Evolutionary conservation across 2,113 vertebrate species (phyloP), one percentile per base, ranked within the genome.

Genomic region (Ictalurus punctatus): DNA sequence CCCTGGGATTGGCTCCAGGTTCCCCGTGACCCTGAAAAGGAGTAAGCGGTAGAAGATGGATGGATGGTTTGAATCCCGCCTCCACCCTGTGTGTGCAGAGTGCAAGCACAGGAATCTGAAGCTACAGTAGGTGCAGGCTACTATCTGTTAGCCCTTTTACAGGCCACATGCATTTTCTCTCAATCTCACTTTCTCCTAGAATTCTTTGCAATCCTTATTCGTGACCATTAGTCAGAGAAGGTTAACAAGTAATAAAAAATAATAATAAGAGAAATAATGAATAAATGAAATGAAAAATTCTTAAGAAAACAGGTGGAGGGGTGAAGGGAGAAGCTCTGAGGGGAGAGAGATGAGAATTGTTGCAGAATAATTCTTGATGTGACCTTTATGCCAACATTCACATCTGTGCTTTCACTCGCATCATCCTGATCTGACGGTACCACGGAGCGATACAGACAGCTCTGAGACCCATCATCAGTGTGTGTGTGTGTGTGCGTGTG

Each of bases 371-470:
- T 84, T 89, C 56, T 71, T 74, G 83, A 80, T 69, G 61, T 91
- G 90, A 91, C 81, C 88, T 89, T 91, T 87, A 87, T 73, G 80
- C 83, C 79, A 89, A 81, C 67, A 85, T 27, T n/a, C 63, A 63
- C 27, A n/a, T 84, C 89, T 88, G 82, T 52, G 54, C 61, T n/a
- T 85, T 71, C 65, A 30, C 83, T 84, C 85, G 85, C 78, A 89
- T 87, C 85, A 65, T 89, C 79, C 87, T 65, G 81, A 89, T 85
- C 83, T 73, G 59, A 14, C 71, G 58, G 4, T 83, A 89, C 83
- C 81, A 37, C 84, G 89, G 79, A 86, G 87, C 80, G 73, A 87
- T 76, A 80, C 59, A 54, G 81, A 87, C 90, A 91, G 88, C 90
- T 81, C 52, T 48, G 61, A 89, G 83, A 67, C 34, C 76, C 85